Evolutionary conservation across 1,140 invertebrate genomes (phyloP), one percentile per base, ranked within the genome.

Genomic region (Hypothenemus hampei): DNA sequence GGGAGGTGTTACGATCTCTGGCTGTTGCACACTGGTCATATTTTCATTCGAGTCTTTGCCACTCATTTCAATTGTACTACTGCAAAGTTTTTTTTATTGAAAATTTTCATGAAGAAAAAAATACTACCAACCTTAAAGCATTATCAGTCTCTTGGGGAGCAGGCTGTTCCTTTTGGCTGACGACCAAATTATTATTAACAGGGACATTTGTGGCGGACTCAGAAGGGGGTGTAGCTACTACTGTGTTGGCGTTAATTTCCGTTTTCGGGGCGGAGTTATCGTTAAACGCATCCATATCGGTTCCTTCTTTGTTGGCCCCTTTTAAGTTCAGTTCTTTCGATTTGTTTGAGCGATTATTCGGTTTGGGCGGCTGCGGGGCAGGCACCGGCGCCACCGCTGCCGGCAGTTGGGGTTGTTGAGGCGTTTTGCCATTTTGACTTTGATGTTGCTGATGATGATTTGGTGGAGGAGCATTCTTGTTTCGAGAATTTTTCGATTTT

Each of bases 241-340:
- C 10, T 18, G 29, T 35, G 20, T 60, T 63, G 0, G 57, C 58
- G 41, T 60, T 64, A 1, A 64, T 59, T n/a, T 55, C 62, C 8
- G 49, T 49, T 29, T 47, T 47, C 11, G 43, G 16, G 18, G 23
- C 41, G 13, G 13, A 33, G 37, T 66, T 68, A 39, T 68, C 66
- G 39, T 64, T 69, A 48, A 73, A 72, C 4, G 68, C 69, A 59
- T 73, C 72, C 72, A 73, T 73, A 49, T 73, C 72, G n/a, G 69
- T 71, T 51, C 72, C 72, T 58, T 73, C 69, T 49, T 73, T 73
- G 40, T 60, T 69, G 8, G 70, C 69, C 37, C 71, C 71, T 47
- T 71, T 73, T 20, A 65, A 45, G 53, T 72, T 73, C 4, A 72
- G 36, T 37, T 73, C 70, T 26, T 62, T 66, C 49, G 65, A 64